A percentile compares a stretch with the other conserved stretches of the same genome.
Conservation (phyloP, 2,113 vertebrate genomes). For the Labrus mixtus region DNA sequence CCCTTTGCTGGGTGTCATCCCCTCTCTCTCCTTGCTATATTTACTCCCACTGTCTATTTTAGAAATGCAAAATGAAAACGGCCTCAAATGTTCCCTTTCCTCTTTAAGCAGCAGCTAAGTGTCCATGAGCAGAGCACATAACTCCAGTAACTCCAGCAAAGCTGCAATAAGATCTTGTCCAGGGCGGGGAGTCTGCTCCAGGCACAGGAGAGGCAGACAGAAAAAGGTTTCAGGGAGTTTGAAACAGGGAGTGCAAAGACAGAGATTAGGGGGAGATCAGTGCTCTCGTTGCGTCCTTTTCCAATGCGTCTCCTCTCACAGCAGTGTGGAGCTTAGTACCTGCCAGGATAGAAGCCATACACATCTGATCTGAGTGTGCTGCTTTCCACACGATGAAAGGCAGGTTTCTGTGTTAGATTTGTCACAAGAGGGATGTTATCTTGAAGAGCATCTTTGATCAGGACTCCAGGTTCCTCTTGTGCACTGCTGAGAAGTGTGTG, state of each 20-base stretch:
- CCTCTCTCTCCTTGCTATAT: too few relatives aligned
- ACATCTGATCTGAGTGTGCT: background rate
- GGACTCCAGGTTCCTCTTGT: background rate
- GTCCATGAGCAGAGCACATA: background rate
- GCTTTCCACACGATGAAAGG: background rate
- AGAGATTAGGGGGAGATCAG: constrained; percentile 12
- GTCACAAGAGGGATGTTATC: background rate
- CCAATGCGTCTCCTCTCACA: constrained; percentile 19
- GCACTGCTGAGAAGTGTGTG: background rate
- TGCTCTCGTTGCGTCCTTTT: constrained; percentile 3
- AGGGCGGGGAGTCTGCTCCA: too few relatives aligned
- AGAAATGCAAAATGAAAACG: too few relatives aligned
- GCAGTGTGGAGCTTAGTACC: background rate
- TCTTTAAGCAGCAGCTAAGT: too few relatives aligned
- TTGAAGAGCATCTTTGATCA: background rate
- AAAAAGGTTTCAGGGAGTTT: constrained; percentile 1
- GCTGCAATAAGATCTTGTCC: too few relatives aligned
- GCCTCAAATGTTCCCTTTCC: too few relatives aligned
- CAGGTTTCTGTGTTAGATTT: background rate
- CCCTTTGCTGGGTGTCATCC: too few relatives aligned
- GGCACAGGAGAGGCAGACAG: background rate
- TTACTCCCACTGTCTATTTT: too few relatives aligned
- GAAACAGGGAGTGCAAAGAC: background rate
- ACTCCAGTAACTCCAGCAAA: background rate
- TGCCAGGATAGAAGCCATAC: background rate